Evolutionary conservation across 2,113 vertebrate genomes (phyloP).

Genomic region (Trichomycterus rosablanca): DNA sequence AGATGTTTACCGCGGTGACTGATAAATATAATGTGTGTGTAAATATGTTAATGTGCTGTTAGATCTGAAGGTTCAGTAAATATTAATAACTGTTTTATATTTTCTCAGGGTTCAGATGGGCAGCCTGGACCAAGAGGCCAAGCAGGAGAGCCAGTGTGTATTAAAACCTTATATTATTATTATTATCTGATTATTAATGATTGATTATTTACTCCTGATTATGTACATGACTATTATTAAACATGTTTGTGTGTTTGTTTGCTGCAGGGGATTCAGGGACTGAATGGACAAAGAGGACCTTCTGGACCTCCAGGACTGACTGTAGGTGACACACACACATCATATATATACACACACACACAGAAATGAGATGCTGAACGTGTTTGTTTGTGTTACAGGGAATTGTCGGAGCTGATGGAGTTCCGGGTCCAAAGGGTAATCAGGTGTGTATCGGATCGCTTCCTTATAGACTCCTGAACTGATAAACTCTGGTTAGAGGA

Average conservation of each 20-base stretch:
- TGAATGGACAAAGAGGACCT: conserved; percentile 73
- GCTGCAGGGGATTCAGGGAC: conserved; percentile 70
- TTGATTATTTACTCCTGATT: too few species aligned
- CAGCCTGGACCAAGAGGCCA: conserved; percentile 67
- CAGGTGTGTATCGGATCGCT: conserved; percentile 61
- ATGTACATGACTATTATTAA: too few species aligned
- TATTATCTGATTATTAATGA: too few species aligned
- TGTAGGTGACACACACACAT: conserved; percentile 58
- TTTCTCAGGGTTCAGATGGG: conserved; percentile 61
- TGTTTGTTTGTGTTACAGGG: conserved; percentile 63
- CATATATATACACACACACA: conserved; percentile 5
- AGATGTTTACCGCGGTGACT: too few species aligned
- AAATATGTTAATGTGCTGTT: neutral
- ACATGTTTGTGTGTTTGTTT: conserved; percentile 5
- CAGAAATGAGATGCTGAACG: neutral
- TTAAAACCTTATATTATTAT: neutral
- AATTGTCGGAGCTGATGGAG: conserved; percentile 76
- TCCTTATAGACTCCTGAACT: neutral
- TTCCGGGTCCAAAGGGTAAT: conserved; percentile 83
- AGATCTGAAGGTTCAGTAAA: too few species aligned
- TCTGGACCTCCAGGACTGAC: conserved; percentile 68
- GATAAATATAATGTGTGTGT: too few species aligned
- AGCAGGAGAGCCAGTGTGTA: conserved; percentile 67
- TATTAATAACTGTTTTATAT: neutral
- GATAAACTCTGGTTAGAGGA: too few species aligned